Evolutionary conservation across 2,113 vertebrate species (phyloP), one percentile per base, ranked within the genome.

Genomic region (Promerops cafer): DNA sequence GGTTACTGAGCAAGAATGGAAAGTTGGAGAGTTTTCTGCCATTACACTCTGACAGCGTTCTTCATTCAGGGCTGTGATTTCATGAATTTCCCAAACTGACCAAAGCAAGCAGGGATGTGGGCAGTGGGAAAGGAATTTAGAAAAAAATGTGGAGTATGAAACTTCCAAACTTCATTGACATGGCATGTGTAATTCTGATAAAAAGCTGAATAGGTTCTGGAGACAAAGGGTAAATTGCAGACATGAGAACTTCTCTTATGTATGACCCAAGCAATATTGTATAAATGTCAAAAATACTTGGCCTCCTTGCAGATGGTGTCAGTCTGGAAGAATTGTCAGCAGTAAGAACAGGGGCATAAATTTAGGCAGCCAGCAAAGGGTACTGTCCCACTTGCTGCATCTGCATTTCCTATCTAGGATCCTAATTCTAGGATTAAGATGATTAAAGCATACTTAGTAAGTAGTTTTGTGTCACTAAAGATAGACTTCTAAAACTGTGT

Each of bases 1-100:
- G 30, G 16, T 21, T 69, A 30, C 9, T 21, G 35, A 50, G 27
- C 6, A 76, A 33, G 40, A 64, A 33, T 19, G 33, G 14, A 60
- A 49, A 63, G 5, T 12, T 18, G 9, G 10, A 53, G 28, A 4
- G 4, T 5, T 83, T 87, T 68, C 28, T 74, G 23, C n/a, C 11
- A 16, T 68, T 30, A 16, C 18, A 28, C 13, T 68, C 18, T 0
- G 0, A 14, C 3, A 71, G 6, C 0, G 0, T 16, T 54, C 24
- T 68, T 83, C 17, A 39, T 45, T 75, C 30, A 39, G 33, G 49
- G 6, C 60, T 79, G n/a, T 78, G 42, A 27, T 24, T 59, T 17
- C 12, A n/a, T 37, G 33, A 57, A 86, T 28, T 79, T 83, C 30
- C 30, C 16, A 83, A 80, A 76, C 12, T 64, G 39, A 64, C 52